Evolutionary conservation across 2,113 vertebrate genomes (phyloP), one percentile per base, ranked within the genome.

Genomic region (Phrynocephalus versicolor): DNA sequence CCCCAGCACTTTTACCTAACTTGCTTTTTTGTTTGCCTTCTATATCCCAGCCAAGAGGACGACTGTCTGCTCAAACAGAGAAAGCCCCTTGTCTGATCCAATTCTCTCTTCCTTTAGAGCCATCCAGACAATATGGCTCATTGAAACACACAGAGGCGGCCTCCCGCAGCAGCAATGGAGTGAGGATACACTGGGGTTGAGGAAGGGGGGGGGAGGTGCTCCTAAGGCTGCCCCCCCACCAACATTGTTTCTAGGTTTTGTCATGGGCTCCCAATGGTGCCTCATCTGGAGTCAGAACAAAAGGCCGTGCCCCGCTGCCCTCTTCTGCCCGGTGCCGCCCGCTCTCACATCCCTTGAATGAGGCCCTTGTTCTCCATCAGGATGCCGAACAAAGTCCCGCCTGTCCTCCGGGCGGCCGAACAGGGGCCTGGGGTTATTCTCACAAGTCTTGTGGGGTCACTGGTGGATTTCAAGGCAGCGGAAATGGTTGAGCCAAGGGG

Each of bases 241-340:
- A 51, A 10, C 45, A 10, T 39, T 35, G 55, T n/a, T 64, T 41
- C 86, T 82, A 51, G 39, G 41, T 39, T 39, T 71, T 78, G 76
- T 76, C 41, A 39, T 62, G 21, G 75, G 74, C 75, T 85, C 75
- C 75, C 41, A 51, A 51, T 51, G 23, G 81, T 73, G 81, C 33
- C 58, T 87, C 86, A 71, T 87, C 75, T 72, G 86, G 75, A 83
- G 75, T 57, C 19, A 67, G 86, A 79, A 87, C 81, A 87, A 87
- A 87, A 83, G 86, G 67, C 81, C 81, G 39, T 72, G 58, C 18
- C 74, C n/a, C 41, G 45, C 57, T 55, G 18, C 86, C 75, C 37
- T 45, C 67, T 39, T 41, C 55, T 51, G 5, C 5, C 10, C 39
- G 19, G 41, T 41, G 69, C 67, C 58, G 76, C 77, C 45, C 14